These are phyloP conservation scores for Anoplopoma fimbria DNA, from an alignment of 2,113 vertebrate genomes.

Conservation along the genomic window DNA sequence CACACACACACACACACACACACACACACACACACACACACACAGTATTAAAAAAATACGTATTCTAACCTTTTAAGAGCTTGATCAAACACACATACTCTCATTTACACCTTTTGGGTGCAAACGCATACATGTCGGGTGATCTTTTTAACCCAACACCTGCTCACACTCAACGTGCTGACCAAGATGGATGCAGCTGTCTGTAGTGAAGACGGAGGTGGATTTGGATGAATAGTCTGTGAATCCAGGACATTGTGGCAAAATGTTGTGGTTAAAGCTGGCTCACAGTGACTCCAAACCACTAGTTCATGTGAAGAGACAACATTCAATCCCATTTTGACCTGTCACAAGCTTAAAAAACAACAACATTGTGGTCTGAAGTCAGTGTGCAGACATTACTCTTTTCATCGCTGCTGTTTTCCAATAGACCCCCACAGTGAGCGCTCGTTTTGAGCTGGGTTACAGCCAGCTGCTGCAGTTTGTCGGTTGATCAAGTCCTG, in stretches of 20 bases:
- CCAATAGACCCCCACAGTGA: not conserved
- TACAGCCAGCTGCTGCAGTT: conserved; percentile 18
- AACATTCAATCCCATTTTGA: not conserved
- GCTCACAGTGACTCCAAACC: not conserved
- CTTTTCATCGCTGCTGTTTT: conserved; percentile 13
- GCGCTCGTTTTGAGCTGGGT: not conserved
- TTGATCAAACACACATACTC: conserved; percentile 15
- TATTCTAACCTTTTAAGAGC: not conserved
- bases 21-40: not conserved
- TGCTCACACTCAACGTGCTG: conserved; percentile 1
- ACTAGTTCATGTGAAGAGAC: conserved; percentile 1
- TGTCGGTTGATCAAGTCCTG: not conserved
- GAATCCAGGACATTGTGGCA: conserved; percentile 61
- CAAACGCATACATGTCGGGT: not conserved
- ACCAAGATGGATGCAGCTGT: conserved; percentile 7
- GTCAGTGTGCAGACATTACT: not conserved
- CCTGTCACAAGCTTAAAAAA: conserved; percentile 1
- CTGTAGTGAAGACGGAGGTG: conserved; percentile 12
- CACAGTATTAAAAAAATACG: not conserved
- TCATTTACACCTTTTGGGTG: not conserved
- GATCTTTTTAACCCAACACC: not conserved
- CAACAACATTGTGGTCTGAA: not conserved
- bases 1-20: too few species aligned
- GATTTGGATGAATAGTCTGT: conserved; percentile 16
- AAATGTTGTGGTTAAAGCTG: not conserved